Evolutionary conservation across 2,888 invertebrate species (phyloP).

Genomic region (Acleris sparsana): DNA sequence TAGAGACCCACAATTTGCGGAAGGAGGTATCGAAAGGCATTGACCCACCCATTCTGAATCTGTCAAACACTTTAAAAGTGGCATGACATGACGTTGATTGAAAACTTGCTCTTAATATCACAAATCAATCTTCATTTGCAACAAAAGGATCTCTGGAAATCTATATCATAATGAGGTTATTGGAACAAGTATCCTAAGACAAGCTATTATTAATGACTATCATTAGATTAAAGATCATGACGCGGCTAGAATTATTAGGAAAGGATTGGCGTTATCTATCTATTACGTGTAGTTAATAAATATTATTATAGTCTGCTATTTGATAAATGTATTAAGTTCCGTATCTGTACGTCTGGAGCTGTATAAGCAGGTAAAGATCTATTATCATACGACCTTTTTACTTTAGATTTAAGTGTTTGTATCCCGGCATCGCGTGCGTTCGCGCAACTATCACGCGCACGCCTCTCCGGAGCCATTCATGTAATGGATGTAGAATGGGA

Average conservation of each 20-base stretch:
- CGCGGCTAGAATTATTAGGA: conserved; percentile 45
- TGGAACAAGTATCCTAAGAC: conserved; percentile 54
- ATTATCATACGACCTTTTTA: too few relatives aligned
- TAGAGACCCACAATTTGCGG: conserved; percentile 49
- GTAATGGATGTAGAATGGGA: conserved; percentile 63
- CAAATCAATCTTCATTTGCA: conserved; percentile 52
- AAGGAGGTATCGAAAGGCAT: conserved; percentile 49
- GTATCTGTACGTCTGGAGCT: conserved; percentile 11
- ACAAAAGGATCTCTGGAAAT: conserved; percentile 57
- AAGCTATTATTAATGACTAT: conserved; percentile 51
- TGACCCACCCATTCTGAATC: conserved; percentile 51
- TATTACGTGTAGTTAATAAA: conserved; percentile 20
- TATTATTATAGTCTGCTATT: conserved; percentile 12
- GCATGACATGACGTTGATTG: conserved; percentile 51
- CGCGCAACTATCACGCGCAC: conserved; percentile 53
- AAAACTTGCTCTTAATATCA: conserved; percentile 42
- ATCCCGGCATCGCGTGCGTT: conserved; percentile 58
- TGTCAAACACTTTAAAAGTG: conserved; percentile 45
- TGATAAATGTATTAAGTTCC: conserved; percentile 13
- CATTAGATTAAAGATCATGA: conserved; percentile 57
- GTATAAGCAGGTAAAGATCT: too few relatives aligned
- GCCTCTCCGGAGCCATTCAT: conserved; percentile 53
- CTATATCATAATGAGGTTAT: conserved; percentile 57
- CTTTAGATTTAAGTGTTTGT: too few relatives aligned
- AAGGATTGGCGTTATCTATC: conserved; percentile 12